phyloP scores from a whole-genome alignment of 2,888 invertebrate genomes.

The Thumatha senex region DNA sequence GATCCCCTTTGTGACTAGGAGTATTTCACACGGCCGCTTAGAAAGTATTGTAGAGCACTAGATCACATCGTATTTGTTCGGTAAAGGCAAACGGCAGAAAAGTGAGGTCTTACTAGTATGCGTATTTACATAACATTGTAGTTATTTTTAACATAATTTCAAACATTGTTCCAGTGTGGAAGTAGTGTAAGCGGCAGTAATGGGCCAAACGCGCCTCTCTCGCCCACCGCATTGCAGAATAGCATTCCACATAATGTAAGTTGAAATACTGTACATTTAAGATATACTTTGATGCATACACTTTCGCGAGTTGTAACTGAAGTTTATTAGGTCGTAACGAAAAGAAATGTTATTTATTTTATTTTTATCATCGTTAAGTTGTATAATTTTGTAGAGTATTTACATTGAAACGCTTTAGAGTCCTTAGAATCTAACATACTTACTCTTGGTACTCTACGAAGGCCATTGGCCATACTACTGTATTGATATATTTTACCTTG shows the following conservation, averaged over 20 bases:
- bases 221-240: slow-evolving; percentile 78
- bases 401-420: not conserved
- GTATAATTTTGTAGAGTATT: not conserved
- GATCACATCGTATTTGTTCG: slow-evolving; percentile 44
- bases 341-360: not conserved
- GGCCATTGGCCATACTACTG: too few relatives aligned
- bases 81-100: slow-evolving; percentile 37
- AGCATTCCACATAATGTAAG: slow-evolving; percentile 77
- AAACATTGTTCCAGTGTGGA: slow-evolving; percentile 68
- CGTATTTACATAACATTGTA: slow-evolving; percentile 27
- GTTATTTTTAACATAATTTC: slow-evolving; percentile 51
- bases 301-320: not conserved
- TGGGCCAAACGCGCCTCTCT: slow-evolving; percentile 78
- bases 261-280: slow-evolving; percentile 30
- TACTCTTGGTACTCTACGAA: too few relatives aligned
- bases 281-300: slow-evolving; percentile 26
- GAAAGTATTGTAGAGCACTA: slow-evolving; percentile 44
- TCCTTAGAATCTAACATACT: too few relatives aligned
- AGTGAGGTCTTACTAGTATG: slow-evolving; percentile 25
- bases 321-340: not conserved
- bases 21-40: slow-evolving; percentile 47
- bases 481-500: too few relatives aligned
- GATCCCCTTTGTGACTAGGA: slow-evolving; percentile 18
- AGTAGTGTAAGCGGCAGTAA: slow-evolving; percentile 74
- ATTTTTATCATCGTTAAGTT: not conserved